Percentiles rank a stretch among this genome's conserved stretches.
These are phyloP conservation scores for Stegostoma tigrinum DNA, from an alignment of 2,113 vertebrate species.

Conservation along the genomic window DNA sequence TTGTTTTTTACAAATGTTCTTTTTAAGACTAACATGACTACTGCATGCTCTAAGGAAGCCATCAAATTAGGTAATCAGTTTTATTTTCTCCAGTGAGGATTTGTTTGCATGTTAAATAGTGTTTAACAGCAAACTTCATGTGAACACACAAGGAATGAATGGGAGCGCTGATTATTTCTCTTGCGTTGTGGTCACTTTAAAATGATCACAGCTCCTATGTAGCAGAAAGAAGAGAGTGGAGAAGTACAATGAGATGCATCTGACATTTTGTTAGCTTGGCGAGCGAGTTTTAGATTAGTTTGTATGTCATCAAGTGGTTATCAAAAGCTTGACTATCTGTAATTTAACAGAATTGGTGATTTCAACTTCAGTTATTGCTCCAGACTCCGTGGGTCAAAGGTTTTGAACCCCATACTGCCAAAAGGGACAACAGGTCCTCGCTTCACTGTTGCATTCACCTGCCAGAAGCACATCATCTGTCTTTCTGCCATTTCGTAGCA, in stretches of 20 bases:
- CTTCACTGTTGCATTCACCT: neutral
- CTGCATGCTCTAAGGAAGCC: slow-evolving; percentile 9
- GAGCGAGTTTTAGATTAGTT: neutral
- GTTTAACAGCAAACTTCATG: neutral
- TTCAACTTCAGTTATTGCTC: neutral
- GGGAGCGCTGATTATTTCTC: neutral
- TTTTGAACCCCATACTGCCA: neutral
- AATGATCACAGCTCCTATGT: neutral
- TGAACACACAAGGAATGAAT: neutral
- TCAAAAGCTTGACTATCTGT: neutral
- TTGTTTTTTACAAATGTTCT: slow-evolving; percentile 22
- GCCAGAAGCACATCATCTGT: neutral
- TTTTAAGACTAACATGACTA: slow-evolving; percentile 23
- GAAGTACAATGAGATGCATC: neutral
- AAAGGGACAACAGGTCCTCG: neutral
- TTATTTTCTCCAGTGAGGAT: neutral
- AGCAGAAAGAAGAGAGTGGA: neutral
- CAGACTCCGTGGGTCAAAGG: too few species aligned
- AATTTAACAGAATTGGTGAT: neutral
- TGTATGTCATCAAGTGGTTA: neutral
- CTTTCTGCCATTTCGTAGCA: neutral
- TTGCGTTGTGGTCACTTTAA: neutral
- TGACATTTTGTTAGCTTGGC: neutral
- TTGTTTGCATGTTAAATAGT: slow-evolving; percentile 27
- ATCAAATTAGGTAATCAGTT: neutral